Evolutionary conservation across 1,140 invertebrate genomes (phyloP).

Genomic region (Paracyclopina nana): DNA sequence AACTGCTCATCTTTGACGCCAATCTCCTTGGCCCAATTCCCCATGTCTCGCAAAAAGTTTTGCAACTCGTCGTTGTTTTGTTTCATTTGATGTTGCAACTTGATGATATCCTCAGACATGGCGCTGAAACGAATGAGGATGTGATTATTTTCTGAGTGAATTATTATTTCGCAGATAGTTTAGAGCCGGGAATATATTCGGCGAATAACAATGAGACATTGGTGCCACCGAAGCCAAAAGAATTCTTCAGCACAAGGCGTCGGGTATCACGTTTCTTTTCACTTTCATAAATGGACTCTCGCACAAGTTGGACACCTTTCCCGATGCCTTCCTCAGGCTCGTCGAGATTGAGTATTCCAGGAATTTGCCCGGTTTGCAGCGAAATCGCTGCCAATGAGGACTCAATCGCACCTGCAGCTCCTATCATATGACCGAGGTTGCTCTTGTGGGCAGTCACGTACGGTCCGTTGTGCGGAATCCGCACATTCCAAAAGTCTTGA

Average conservation of each 20-base stretch:
- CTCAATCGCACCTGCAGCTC: conserved; percentile 85
- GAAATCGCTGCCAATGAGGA: conserved; percentile 60
- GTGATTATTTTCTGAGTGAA: too few species aligned
- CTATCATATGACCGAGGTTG: conserved; percentile 79
- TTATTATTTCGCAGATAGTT: too few species aligned
- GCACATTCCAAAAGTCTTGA: too few species aligned
- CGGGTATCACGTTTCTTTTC: conserved; percentile 17
- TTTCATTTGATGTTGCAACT: neutral
- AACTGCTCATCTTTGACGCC: conserved; percentile 11
- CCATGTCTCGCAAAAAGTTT: neutral
- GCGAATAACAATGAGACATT: conserved; percentile 71
- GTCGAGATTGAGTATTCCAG: conserved; percentile 76
- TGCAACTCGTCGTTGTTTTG: conserved; percentile 3
- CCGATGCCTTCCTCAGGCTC: conserved; percentile 32
- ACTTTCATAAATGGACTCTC: conserved; percentile 40
- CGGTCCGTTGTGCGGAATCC: too few species aligned
- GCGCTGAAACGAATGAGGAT: too few species aligned
- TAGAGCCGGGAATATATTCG: too few species aligned
- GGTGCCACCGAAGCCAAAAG: conserved; percentile 96
- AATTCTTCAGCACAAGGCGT: conserved; percentile 80
- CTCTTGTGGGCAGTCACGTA: conserved; percentile 80
- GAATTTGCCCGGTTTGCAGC: conserved; percentile 47
- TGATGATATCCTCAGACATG: neutral
- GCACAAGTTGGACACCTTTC: conserved; percentile 39
- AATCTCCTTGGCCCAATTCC: conserved; percentile 11